Base-by-base conservation (phyloP, 2,888 invertebrate genomes). In the Melinaea marsaeus region DNA sequence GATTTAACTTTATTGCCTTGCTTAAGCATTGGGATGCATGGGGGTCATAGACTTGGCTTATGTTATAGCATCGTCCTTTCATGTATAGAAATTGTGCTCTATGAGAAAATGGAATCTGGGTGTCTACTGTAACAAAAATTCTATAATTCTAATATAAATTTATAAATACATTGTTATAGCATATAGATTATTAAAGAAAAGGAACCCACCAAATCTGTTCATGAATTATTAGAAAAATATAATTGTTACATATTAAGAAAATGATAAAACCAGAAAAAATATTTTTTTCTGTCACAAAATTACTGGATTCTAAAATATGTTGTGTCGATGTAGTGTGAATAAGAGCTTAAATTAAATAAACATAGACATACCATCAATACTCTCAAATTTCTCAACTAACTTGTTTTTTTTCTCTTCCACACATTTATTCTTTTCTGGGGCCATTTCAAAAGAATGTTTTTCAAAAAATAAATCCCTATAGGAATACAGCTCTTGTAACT, bases 1-100 rank as follows among this genome's bases (percentile, higher is more conserved):
- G 96, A 77, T 96, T 95, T 51, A 97, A 86, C 81, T 97, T 97
- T 0, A 97, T 95, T 3, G 97, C 94, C 81, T 95, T 96, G 58
- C 95, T 95, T 56, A 97, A 88, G 58, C 93, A 91, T 74, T 95
- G 95, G 67, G 95, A 94, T 0, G 96, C 95, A 73, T 94, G 92
- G 13, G 92, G 91, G 74, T 93, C 93, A 76, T 94, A 95, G 45
- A 92, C 91, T 1, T 94, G 91, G 35, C 92, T 86, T 1, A 96
- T 93, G 81, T 97, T 97, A 71, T 95, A 92, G 33, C 95, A 92
- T 72, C 93, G 92, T 0, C 97, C 97, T 76, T 94, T 94, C 70
- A 96, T 84, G 79, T 94, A 95, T 57, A 94, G 92, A 81, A 93
- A 95, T 69, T 91, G 90, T 4, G 93, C 94, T 68, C 89, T 80